Conservation (phyloP, 2,888 invertebrate genomes). For the Meiosimyza platycephala region DNA sequence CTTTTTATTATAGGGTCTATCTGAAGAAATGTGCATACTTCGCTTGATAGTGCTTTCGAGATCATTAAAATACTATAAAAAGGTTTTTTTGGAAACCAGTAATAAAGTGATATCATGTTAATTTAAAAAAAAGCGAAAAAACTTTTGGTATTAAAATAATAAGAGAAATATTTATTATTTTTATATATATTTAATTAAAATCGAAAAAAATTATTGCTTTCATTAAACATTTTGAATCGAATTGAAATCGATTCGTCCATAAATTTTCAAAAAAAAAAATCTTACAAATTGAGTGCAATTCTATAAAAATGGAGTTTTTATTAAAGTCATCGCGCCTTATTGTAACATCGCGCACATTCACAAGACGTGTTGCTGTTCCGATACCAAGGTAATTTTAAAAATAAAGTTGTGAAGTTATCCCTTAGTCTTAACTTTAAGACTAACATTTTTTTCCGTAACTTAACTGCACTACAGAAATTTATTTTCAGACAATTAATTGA, state of each 20-base stretch:
- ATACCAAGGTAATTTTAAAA: constrained; percentile 64
- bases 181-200: constrained; percentile 16
- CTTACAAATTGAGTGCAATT: background rate
- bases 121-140: background rate
- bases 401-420: too few relatives aligned
- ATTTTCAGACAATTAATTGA: too few relatives aligned
- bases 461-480: too few relatives aligned
- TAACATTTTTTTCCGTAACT: too few relatives aligned
- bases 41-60: constrained; percentile 63
- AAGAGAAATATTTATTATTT: constrained; percentile 21
- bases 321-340: constrained; percentile 65
- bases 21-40: constrained; percentile 61
- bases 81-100: constrained; percentile 25
- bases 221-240: background rate
- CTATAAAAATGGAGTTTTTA: constrained; percentile 63
- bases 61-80: constrained; percentile 52
- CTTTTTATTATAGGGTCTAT: constrained; percentile 61
- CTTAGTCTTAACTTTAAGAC: too few relatives aligned
- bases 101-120: constrained; percentile 27
- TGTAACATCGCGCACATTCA: constrained; percentile 63
- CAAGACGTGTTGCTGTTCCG: constrained; percentile 65
- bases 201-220: background rate
- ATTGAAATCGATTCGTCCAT: background rate
- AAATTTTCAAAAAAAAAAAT: background rate
- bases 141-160: constrained; percentile 23